Percentiles rank a stretch among this genome's conserved stretches.
Evolutionary conservation across 1,140 invertebrate genomes (phyloP).

Genomic region (Rhyzopertha dominica): DNA sequence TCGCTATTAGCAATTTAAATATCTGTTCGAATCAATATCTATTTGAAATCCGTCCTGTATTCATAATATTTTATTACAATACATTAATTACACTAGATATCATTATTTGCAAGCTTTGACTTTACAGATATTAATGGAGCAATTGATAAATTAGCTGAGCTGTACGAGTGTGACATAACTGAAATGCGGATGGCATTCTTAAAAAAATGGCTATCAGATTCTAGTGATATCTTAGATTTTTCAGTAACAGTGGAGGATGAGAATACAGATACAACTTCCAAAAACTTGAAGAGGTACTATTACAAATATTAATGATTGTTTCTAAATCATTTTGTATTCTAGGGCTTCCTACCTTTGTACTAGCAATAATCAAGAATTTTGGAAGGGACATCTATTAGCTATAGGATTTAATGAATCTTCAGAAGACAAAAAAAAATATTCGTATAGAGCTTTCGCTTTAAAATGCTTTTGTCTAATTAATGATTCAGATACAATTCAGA

Average conservation of each 20-base stretch:
- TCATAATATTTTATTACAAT: too few relatives aligned
- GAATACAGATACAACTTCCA: not conserved
- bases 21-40: too few relatives aligned
- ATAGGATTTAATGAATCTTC: constrained; percentile 13
- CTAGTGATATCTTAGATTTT: not conserved
- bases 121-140: constrained; percentile 38
- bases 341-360: constrained; percentile 28
- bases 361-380: constrained; percentile 15
- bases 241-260: not conserved
- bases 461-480: constrained; percentile 33
- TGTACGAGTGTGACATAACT: constrained; percentile 25
- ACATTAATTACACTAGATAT: too few relatives aligned
- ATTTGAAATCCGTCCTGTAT: too few relatives aligned
- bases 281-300: not conserved
- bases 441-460: constrained; percentile 29
- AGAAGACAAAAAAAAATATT: constrained; percentile 17
- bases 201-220: constrained; percentile 20
- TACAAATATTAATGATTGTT: too few relatives aligned
- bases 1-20: too few relatives aligned
- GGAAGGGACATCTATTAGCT: constrained; percentile 25
- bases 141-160: constrained; percentile 27
- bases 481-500: constrained; percentile 21
- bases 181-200: constrained; percentile 20
- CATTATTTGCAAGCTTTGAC: too few relatives aligned
- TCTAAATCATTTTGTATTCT: too few relatives aligned